Percentiles rank a stretch among this genome's conserved stretches.
Evolutionary conservation across 2,888 invertebrate species (phyloP).

Genomic region (Spatulosminthurus flaviceps): DNA sequence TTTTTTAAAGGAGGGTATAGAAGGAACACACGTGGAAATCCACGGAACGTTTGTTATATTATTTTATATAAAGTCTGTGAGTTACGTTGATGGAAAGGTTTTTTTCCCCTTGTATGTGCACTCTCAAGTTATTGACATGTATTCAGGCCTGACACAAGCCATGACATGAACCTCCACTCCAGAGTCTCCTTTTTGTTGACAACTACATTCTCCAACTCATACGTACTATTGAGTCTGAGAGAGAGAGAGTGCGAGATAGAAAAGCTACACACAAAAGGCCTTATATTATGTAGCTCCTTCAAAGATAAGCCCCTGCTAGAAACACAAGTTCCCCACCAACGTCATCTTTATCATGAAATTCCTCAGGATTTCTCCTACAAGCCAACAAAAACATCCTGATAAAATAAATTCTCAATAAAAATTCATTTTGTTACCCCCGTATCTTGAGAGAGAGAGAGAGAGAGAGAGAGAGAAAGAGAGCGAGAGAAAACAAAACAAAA

Average conservation of each 20-base stretch:
- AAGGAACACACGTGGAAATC: background rate
- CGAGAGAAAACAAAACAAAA: too few species aligned
- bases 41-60: background rate
- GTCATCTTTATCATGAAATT: background rate
- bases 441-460: too few species aligned
- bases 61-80: constrained; percentile 2
- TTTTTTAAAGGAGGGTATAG: too few species aligned
- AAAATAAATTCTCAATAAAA: background rate
- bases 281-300: background rate
- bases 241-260: too few species aligned
- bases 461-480: too few species aligned
- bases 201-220: constrained; percentile 16
- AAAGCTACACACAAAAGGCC: background rate
- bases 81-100: too few species aligned
- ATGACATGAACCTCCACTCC: constrained; percentile 7
- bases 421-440: background rate
- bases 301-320: background rate
- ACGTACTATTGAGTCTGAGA: constrained; percentile 29
- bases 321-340: background rate
- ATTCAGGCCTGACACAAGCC: background rate
- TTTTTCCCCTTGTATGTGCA: background rate
- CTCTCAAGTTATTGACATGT: constrained; percentile 1
- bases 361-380: background rate
- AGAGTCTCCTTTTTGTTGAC: constrained; percentile 15
- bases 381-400: too few species aligned